Evolutionary conservation across 1,140 invertebrate species (phyloP), one percentile per base, ranked within the genome.

Genomic region (Lasaia peninsularis): DNA sequence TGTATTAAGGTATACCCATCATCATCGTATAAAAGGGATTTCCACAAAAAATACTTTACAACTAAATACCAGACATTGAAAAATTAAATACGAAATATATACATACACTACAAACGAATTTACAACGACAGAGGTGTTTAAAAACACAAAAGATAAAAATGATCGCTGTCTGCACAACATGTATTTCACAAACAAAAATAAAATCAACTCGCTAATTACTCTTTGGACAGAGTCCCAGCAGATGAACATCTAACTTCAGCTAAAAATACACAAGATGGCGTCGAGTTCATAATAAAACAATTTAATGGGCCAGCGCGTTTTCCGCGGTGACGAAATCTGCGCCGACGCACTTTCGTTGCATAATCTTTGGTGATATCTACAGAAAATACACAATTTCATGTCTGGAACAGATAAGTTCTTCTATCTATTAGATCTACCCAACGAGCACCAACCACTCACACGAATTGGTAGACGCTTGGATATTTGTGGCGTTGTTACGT

Each of bases 291-390:
- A 88, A 88, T 88, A 88, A 88, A 88, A 88, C 85, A 85, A 88
- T 88, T 86, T 88, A 88, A 88, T 86, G 85, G 85, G 85, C 85
- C 83, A 88, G 75, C 83, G 83, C 86, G 81, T 81, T 88, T 88
- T 86, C 83, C 86, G 83, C 80, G 80, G 81, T 88, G 86, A 86
- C 82, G 83, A 86, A 88, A 88, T 84, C 75, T 66, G 73, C 78
- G 75, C 73, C 76, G 75, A 79, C 80, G 78, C 78, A 80, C 75
- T 75, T 71, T 64, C 61, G 69, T 83, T 88, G 69, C 79, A 81
- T 75, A 83, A 83, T 61, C 63, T 75, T 12, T 28, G 20, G 24
- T 44, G 53, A 55, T 55, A 55, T 44, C 18, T 44, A 20, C 18
- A 44, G 28, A 44, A 44, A 55, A 55, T 24, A 44, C 0, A 40